Evolutionary conservation across 1,140 invertebrate species (phyloP), one percentile per base, ranked within the genome.

Genomic region (Trichonephila clavipes): DNA sequence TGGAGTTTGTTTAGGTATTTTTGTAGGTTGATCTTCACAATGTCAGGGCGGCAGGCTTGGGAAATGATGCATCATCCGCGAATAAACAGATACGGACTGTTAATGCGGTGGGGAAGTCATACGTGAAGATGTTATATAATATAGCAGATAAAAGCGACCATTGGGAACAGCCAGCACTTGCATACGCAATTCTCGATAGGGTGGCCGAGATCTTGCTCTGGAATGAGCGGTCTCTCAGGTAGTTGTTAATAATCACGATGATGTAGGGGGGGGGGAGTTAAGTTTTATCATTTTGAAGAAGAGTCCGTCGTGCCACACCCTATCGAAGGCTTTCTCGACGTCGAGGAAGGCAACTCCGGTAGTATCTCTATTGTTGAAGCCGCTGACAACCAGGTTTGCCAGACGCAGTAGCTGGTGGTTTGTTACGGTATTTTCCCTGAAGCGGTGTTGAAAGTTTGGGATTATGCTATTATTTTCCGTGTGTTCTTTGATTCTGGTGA

Each of bases 131-230:
- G 0, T 8, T 24, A 24, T 69, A 69, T 0, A 69, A 6, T 1
- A 24, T 21, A 12, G 66, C 21, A n/a, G 2, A n/a, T 1, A 24
- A 8, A 8, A n/a, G 5, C 8, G 21, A n/a, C 4, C 64, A 19
- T n/a, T 69, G 21, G 24, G 64, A n/a, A 24, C 21, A 3, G 6
- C 64, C 64, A 0, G 21, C 64, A 10, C 24, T 0, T 0, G 24
- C 24, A 0, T 10, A 0, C 0, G 6, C 66, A 8, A 0, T 8
- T 4, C 2, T n/a, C 0, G 66, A 69, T 4, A 69, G n/a, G 0
- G 0, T 28, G n/a, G 66, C 1, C n/a, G 24, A 8, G 66, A 24
- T 21, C 66, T 21, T 8, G n/a, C 21, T 3, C n/a, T n/a, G n/a
- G n/a, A n/a, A n/a, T n/a, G n/a, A n/a, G n/a, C n/a, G n/a, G n/a